Percentiles rank a stretch among this genome's conserved stretches.
phyloP scores from a whole-genome alignment of 2,888 invertebrate genomes.

The Leucophenga montana region DNA sequence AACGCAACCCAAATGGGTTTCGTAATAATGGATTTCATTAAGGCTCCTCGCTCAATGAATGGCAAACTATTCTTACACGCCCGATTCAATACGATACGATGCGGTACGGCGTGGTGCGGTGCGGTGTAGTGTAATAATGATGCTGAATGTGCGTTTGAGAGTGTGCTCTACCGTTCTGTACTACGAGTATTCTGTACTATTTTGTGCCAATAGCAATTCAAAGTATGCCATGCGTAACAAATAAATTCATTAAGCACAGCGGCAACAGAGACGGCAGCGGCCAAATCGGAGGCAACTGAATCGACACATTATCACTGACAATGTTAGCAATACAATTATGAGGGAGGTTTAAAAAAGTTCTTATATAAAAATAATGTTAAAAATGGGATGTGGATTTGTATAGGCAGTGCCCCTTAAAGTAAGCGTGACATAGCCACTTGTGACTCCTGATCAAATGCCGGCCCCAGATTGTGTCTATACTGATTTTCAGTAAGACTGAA shows the following conservation, averaged over 20 bases:
- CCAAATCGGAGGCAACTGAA: slow-evolving; percentile 38
- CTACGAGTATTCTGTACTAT: not conserved
- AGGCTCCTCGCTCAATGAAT: slow-evolving; percentile 38
- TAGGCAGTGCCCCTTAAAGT: too few relatives aligned
- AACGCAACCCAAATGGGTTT: slow-evolving; percentile 52
- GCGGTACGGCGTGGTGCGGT: not conserved
- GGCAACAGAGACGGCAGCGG: slow-evolving; percentile 3
- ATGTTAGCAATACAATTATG: too few relatives aligned
- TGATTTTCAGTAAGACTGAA: too few relatives aligned
- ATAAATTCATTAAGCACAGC: slow-evolving; percentile 66
- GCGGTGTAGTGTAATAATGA: slow-evolving; percentile 25
- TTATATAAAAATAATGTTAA: not conserved
- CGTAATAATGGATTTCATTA: slow-evolving; percentile 67
- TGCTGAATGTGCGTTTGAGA: slow-evolving; percentile 40
- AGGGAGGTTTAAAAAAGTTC: slow-evolving; percentile 32
- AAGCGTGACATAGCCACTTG: too few relatives aligned
- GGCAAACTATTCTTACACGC: slow-evolving; percentile 1
- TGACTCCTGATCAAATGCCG: too few relatives aligned
- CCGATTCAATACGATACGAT: not conserved
- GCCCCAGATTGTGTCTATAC: too few relatives aligned
- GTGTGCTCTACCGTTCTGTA: slow-evolving; percentile 18
- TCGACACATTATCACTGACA: slow-evolving; percentile 60
- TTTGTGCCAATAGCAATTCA: slow-evolving; percentile 58
- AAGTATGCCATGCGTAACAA: slow-evolving; percentile 67
- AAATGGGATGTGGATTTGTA: too few relatives aligned